phyloP scores from a whole-genome alignment of 2,113 vertebrate genomes.

The Cervus canadensis region DNA sequence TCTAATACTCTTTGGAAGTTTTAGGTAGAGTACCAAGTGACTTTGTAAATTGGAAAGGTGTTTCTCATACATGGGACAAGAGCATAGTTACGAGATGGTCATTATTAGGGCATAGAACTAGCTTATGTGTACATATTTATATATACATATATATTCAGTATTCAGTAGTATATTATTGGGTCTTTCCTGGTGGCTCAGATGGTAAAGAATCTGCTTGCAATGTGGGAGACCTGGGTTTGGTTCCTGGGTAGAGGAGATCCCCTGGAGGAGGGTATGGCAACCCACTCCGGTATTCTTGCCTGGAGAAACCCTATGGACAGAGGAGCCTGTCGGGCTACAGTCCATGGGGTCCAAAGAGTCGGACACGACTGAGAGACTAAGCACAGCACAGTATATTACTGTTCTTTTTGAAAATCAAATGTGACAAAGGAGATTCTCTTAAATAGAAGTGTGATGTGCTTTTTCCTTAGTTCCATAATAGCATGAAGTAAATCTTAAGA shows the following conservation, averaged over 20 bases:
- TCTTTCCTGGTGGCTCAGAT: background rate
- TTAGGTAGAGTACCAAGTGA: background rate
- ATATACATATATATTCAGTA: background rate
- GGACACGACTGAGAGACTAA: background rate
- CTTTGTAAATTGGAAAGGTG: background rate
- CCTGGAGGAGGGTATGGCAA: background rate
- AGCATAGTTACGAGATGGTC: background rate
- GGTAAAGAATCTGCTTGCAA: background rate
- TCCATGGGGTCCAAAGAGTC: background rate
- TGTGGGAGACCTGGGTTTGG: background rate
- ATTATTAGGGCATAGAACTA: background rate
- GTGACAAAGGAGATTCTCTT: background rate
- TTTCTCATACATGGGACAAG: background rate
- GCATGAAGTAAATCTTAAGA: slow-evolving; percentile 2
- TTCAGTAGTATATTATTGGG: background rate
- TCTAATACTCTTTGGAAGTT: background rate
- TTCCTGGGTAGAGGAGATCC: background rate
- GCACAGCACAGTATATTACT: background rate
- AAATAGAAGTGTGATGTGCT: background rate
- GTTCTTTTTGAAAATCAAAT: slow-evolving; percentile 24
- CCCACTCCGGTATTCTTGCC: background rate
- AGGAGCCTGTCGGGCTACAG: background rate
- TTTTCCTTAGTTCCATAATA: slow-evolving; percentile 2
- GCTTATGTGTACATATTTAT: background rate
- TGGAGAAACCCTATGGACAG: background rate